Base-by-base conservation (phyloP, 2,797 vertebrate genomes). In the Carapus acus region DNA sequence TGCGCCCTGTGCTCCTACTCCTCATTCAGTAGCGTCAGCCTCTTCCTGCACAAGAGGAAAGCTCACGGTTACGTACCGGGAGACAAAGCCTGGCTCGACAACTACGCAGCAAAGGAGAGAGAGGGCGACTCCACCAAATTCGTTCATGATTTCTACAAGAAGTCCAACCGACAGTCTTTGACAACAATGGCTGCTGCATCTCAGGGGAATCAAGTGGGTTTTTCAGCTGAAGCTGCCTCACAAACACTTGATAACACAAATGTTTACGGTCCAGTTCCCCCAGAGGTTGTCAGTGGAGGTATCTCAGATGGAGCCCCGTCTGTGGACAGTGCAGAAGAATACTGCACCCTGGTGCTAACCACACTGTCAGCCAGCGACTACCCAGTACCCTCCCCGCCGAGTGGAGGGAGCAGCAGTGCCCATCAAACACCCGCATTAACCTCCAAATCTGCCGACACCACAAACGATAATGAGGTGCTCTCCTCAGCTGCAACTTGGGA, bases 21-120 rank as follows among this genome's bases (percentile, higher is more conserved):
- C 13, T 94, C 94, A 0, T 98, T 95, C 85, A 99, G 94, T 66
- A 94, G 90, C 70, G 90, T 94, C 41, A 91, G 93, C 49, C 93
- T 99, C 46, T 98, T 99, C 79, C 89, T 96, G 73, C 96, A 99
- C 82, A 98, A 98, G 77, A 92, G 89, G 54, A 99, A 97, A 79
- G 73, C 76, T 48, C 96, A 99, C 0, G 94, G 94, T 16, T 98
- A 97, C 0, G 40, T 94, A 12, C 94, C 96, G 0, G 94, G 96
- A 0, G 94, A 97, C 76, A 91, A 91, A 62, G 85, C 73, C 2
- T 97, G 94, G 95, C 85, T 93, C 51, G 89, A 94, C 50, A 89
- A 85, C 62, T 92, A 90, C 0, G 88, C 90, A 13, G 85, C 77
- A 46, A 92, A 89, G 68, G 93, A 95, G 63, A 81, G 82, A 58